These are phyloP conservation scores for Polypedilum vanderplanki DNA, from an alignment of 1,140 invertebrate genomes.

Conservation along the genomic window DNA sequence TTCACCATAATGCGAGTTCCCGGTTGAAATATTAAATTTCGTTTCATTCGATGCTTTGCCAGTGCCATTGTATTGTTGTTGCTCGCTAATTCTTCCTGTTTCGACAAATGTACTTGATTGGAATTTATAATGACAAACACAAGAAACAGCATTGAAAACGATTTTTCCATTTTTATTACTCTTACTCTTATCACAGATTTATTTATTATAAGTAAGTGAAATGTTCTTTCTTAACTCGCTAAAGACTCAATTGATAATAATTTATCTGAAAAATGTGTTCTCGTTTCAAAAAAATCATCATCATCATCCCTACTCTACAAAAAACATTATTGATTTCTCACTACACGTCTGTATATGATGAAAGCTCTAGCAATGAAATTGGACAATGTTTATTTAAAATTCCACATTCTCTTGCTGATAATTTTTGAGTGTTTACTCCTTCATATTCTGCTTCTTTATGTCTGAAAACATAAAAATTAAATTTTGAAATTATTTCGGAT, in stretches of 20 bases:
- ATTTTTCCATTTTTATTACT: not conserved
- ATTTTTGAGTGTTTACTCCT: not conserved
- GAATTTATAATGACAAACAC: not conserved
- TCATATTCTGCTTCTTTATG: not conserved
- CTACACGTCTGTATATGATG: slow-evolving; percentile 30
- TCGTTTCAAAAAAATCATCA: slow-evolving; percentile 29
- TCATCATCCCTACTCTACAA: slow-evolving; percentile 36
- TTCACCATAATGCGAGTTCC: slow-evolving; percentile 21
- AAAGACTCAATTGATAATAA: no score
- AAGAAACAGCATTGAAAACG: not conserved
- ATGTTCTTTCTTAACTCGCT: no score
- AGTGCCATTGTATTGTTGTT: not conserved
- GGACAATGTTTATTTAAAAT: slow-evolving; percentile 33
- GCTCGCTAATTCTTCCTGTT: not conserved
- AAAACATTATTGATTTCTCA: slow-evolving; percentile 26
- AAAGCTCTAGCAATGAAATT: slow-evolving; percentile 37
- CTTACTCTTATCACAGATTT: no score
- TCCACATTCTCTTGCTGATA: slow-evolving; percentile 17
- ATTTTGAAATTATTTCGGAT: not conserved
- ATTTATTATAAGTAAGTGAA: no score
- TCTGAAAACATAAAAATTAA: not conserved
- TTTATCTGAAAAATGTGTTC: no score
- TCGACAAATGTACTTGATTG: not conserved
- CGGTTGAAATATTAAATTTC: slow-evolving; percentile 16
- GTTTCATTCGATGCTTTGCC: slow-evolving; percentile 7